phyloP scores from a whole-genome alignment of 64 coral and sea anemone species.

The Montipora efflorescens region DNA sequence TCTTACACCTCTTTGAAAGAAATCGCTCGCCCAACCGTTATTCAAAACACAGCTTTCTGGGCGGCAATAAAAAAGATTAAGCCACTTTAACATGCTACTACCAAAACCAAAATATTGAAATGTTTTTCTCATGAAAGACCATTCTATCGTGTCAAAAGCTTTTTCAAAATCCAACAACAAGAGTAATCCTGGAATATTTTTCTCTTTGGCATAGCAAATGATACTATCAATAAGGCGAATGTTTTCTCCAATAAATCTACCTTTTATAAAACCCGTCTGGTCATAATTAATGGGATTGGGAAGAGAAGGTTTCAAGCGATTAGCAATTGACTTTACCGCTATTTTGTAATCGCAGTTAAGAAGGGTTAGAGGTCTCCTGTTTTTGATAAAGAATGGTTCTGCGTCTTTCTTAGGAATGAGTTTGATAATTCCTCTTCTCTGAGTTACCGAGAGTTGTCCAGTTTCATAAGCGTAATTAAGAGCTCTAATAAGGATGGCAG shows the following conservation, averaged over 20 bases:
- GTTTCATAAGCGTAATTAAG: background rate
- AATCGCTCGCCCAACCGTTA: conserved; percentile 12
- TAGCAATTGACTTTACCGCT: conserved; percentile 2
- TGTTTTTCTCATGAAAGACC: background rate
- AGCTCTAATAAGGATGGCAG: background rate
- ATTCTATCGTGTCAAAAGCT: background rate
- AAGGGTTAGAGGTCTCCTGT: background rate
- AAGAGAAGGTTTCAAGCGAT: conserved; percentile 20
- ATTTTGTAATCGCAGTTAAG: conserved; percentile 31
- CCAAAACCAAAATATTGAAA: conserved; percentile 1
- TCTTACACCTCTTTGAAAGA: background rate
- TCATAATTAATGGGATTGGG: background rate
- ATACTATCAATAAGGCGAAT: conserved; percentile 16
- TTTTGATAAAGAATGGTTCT: background rate
- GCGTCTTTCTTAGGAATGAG: background rate
- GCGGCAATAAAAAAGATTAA: conserved; percentile 3
- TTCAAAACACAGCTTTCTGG: conserved; percentile 16
- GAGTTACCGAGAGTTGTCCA: background rate
- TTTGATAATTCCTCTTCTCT: background rate
- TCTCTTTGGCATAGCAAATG: background rate
- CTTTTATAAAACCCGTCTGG: background rate
- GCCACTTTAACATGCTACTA: conserved; percentile 3
- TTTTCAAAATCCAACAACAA: background rate
- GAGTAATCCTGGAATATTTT: conserved; percentile 12
- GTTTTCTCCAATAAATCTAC: conserved; percentile 27